Percentiles rank a stretch among this genome's conserved stretches.
Evolutionary conservation across 2,797 vertebrate genomes (phyloP).

Genomic region (Triplophysa yarkandensis): DNA sequence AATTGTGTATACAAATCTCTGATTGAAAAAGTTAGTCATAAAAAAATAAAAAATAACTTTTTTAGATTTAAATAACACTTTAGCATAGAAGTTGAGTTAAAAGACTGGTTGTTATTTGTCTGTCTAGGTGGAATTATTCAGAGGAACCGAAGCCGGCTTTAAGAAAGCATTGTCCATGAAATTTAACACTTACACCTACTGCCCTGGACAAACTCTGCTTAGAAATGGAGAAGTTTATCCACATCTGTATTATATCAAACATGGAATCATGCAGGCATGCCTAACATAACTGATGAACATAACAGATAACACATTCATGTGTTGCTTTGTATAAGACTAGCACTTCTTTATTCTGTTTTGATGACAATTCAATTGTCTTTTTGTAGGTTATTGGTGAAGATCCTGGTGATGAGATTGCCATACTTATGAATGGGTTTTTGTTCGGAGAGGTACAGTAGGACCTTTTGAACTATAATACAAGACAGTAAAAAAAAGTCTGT

Average conservation of each 20-base stretch:
- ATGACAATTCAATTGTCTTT: neutral
- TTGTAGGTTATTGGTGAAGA: conserved; percentile 35
- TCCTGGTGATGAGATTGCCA: conserved; percentile 36
- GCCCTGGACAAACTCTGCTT: conserved; percentile 44
- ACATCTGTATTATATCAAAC: conserved; percentile 45
- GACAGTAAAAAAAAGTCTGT: too few species aligned
- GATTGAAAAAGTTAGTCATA: conserved; percentile 43
- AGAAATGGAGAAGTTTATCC: conserved; percentile 44
- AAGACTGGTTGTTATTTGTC: neutral
- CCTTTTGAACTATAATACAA: neutral
- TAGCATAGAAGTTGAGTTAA: neutral
- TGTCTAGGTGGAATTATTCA: conserved; percentile 40
- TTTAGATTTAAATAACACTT: too few species aligned
- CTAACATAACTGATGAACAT: neutral
- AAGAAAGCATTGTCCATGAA: conserved; percentile 39
- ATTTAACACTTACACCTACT: conserved; percentile 45
- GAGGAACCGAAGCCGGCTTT: conserved; percentile 24
- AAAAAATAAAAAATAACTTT: neutral
- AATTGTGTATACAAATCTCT: conserved; percentile 29
- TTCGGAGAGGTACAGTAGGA: conserved; percentile 46
- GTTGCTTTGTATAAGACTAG: neutral
- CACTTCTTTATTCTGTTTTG: neutral
- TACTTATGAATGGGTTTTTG: conserved; percentile 40
- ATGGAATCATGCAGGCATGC: conserved; percentile 46
- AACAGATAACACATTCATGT: neutral